Conservation (phyloP, 2,888 invertebrate species). For the Flexamia atlantica region DNA sequence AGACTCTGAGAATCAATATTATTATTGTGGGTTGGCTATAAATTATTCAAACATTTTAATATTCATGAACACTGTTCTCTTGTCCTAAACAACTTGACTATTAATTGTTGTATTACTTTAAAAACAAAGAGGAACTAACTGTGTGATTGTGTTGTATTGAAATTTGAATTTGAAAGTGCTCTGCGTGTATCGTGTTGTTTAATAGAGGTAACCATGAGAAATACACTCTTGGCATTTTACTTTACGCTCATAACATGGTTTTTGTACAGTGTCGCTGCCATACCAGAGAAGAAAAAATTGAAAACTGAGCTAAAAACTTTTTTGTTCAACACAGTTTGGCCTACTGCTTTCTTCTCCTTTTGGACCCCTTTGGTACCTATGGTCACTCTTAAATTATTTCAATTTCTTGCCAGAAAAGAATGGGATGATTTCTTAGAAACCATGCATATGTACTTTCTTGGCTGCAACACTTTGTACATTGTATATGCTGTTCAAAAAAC, state of each 20-base stretch:
- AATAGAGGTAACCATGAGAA: not conserved
- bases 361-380: not conserved
- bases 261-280: not conserved
- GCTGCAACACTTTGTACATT: not conserved
- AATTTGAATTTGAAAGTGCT: too few relatives aligned
- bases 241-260: not conserved
- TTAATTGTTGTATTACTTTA: too few relatives aligned
- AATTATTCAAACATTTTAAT: too few relatives aligned
- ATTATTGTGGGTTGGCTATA: too few relatives aligned
- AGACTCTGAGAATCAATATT: too few relatives aligned
- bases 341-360: not conserved
- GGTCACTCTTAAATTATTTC: not conserved
- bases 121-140: too few relatives aligned
- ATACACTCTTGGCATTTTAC: not conserved
- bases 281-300: conserved; percentile 32
- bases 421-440: conserved; percentile 24
- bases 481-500: conserved; percentile 6
- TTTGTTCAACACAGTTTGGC: conserved; percentile 26
- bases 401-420: not conserved
- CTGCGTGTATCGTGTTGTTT: too few relatives aligned
- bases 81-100: too few relatives aligned
- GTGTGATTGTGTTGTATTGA: too few relatives aligned
- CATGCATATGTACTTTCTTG: conserved; percentile 24
- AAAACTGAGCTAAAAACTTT: conserved; percentile 8
- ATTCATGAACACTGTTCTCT: too few relatives aligned